Base-by-base conservation (phyloP, 2,888 invertebrate species). In the Agonopterix subpropinquella region DNA sequence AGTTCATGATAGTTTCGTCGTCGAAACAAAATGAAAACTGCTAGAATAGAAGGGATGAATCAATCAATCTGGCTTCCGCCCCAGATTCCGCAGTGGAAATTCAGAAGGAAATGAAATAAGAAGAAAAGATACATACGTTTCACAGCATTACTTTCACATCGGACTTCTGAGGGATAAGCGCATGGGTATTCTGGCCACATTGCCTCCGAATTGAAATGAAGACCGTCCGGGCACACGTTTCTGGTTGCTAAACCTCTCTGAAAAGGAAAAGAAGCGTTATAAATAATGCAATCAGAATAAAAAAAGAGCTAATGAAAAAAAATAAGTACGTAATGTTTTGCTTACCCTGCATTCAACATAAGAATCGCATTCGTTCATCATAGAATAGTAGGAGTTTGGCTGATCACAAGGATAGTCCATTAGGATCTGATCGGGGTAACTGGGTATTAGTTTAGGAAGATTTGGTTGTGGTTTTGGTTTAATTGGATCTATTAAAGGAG, bases 141-240 rank as follows among this genome's bases (percentile, higher is more conserved):
- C 36, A 79, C 78, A 2, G 90, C 28, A 28, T 28, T 28, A 28
- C 28, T 28, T 28, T 39, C 80, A 67, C 95, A 95, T 61, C 92
- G 87, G 0, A 94, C 92, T 63, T 94, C 94, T 48, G 92, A 91
- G 9, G 95, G 94, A 74, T 94, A 94, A 56, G 92, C 91, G 61
- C 95, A 95, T 2, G 94, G 94, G 62, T 91, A 94, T 43, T 90
- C 89, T 36, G 89, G 90, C 47, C 77, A 76, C 4, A 89, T 85
- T 0, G 87, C 82, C 11, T 91, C 90, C 1, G 92, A 90, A 62
- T 94, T 94, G 73, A 93, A 95, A 8, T 93, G 80, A 18, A 95
- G 82, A 11, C 95, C 95, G 66, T 95, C 94, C 1, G 93, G 92
- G 55, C 95, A 95, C 1, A 91, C 66, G 61, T 92, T 91, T 67